These are phyloP conservation scores for Brachynemurus nebulosus DNA, from an alignment of 2,888 invertebrate species.

Conservation along the genomic window DNA sequence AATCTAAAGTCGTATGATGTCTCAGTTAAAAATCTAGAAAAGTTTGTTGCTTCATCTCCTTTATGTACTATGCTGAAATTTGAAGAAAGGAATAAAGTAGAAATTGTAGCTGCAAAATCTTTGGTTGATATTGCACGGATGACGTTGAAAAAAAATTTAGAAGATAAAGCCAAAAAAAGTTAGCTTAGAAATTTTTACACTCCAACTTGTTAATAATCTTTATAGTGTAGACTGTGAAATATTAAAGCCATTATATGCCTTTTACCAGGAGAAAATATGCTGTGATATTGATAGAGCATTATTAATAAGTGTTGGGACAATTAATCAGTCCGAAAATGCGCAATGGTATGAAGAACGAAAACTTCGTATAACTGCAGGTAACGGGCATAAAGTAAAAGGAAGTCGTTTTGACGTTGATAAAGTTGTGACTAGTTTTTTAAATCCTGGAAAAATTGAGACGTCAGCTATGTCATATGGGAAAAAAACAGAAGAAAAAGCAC, in stretches of 20 bases:
- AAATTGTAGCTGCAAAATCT: constrained; percentile 14
- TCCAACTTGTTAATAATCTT: constrained; percentile 9
- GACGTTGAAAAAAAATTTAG: no score
- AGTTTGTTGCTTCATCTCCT: no score
- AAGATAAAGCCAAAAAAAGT: constrained; percentile 11
- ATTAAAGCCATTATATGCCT: constrained; percentile 10
- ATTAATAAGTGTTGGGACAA: constrained; percentile 13
- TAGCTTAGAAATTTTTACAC: constrained; percentile 10
- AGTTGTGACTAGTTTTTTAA: constrained; percentile 13
- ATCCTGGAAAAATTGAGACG: constrained; percentile 11
- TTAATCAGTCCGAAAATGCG: constrained; percentile 11
- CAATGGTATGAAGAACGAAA: constrained; percentile 13
- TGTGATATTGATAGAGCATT: constrained; percentile 11
- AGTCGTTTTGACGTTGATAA: constrained; percentile 14
- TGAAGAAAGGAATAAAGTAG: constrained; percentile 12
- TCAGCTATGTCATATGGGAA: constrained; percentile 14
- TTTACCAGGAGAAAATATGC: constrained; percentile 12
- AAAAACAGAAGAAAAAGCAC: constrained; percentile 15
- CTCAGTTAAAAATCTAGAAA: no score
- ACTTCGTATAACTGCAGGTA: constrained; percentile 15
- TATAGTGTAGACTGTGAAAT: constrained; percentile 10
- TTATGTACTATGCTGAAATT: constrained; percentile 12
- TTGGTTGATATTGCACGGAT: constrained; percentile 9
- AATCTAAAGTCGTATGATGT: no score
- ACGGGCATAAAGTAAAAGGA: constrained; percentile 15